These are phyloP conservation scores for Sipha maydis DNA, from an alignment of 2,888 invertebrate genomes.

Conservation along the genomic window DNA sequence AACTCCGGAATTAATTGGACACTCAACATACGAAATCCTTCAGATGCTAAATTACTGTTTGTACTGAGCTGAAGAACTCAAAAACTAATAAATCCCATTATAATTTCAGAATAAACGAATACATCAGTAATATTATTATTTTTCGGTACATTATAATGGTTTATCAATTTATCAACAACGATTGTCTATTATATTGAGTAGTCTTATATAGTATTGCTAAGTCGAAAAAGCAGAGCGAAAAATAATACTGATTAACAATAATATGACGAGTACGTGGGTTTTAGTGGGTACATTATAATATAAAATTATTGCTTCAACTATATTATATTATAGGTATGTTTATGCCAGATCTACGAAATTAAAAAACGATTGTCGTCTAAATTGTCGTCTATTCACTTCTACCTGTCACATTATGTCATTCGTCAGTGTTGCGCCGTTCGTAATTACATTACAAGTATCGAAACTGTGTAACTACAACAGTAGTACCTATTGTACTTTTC, in stretches of 20 bases:
- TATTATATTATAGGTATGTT: too few relatives aligned
- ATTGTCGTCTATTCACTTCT: background rate
- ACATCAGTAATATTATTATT: too few relatives aligned
- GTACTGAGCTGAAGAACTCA: background rate
- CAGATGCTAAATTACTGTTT: background rate
- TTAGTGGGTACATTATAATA: background rate
- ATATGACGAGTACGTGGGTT: background rate
- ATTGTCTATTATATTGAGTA: too few relatives aligned
- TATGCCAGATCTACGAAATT: too few relatives aligned
- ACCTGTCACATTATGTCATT: background rate
- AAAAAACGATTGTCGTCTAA: background rate
- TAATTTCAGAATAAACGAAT: background rate
- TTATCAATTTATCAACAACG: too few relatives aligned
- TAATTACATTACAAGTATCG: background rate
- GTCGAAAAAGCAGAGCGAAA: too few relatives aligned
- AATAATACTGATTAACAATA: too few relatives aligned
- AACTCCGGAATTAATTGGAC: background rate
- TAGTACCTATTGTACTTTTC: too few relatives aligned
- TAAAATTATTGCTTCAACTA: too few relatives aligned
- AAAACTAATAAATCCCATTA: background rate
- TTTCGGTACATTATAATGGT: too few relatives aligned
- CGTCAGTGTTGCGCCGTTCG: background rate
- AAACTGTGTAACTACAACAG: too few relatives aligned
- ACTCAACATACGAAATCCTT: constrained; percentile 4
- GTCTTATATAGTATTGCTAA: too few relatives aligned